Base-by-base conservation (phyloP, 2,797 vertebrate genomes). In the Adrianichthys oophorus region DNA sequence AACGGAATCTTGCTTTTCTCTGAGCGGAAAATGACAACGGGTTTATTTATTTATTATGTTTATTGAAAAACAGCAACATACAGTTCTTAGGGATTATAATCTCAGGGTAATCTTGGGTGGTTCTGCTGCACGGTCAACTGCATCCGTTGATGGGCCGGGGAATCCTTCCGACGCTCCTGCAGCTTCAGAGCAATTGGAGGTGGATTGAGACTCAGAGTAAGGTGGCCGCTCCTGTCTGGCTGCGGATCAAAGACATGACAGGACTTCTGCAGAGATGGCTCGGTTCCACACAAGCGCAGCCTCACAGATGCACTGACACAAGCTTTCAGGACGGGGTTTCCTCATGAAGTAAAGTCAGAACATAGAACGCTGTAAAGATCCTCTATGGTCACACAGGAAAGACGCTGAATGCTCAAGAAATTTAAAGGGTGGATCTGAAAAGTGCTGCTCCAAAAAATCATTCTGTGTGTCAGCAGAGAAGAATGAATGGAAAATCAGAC, bases 151-250 rank as follows among this genome's bases (percentile, higher is more conserved):
- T 44, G 63, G 65, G 74, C 77, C 64, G 79, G 70, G 19, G 70
- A 78, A 70, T 83, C 76, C 48, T 71, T 87, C 69, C 71, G 84
- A 79, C 70, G 90, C 58, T 85, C 84, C 21, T 72, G 79, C 71
- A 90, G 86, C 80, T 93, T 92, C 1, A 91, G 91, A 44, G 86
- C 63, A 57, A 88, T 51, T 0, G 87, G 89, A 63, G 90, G 91
- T 10, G 85, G 76, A 18, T 79, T 47, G 21, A 65, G 84, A 59
- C 74, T 87, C 56, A 68, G 58, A 24, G 72, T 44, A 14, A 61
- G 0, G 37, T 83, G 68, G 18, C 69, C 52, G 54, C 32, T 72
- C 80, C 80, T 84, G 62, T 92, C 88, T 18, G 89, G 88, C 93
- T 93, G 79, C 47, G 44, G 62, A 63, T 65, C 24, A 69, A 57